Evolutionary conservation across 1,140 invertebrate genomes (phyloP).

Genomic region (Drosophila insularis): DNA sequence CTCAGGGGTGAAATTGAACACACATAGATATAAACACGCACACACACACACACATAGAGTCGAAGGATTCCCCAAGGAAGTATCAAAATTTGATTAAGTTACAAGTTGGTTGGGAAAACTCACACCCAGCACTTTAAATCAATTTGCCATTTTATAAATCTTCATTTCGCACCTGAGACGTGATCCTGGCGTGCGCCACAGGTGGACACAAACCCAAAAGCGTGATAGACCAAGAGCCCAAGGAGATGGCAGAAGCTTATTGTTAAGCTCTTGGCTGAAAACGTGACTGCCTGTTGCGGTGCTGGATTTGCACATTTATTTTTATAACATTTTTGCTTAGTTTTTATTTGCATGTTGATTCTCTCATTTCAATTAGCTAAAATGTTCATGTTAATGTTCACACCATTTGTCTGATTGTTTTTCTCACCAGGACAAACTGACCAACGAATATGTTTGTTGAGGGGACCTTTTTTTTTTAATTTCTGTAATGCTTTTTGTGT

Average conservation of each 20-base stretch:
- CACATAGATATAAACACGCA: slow-evolving; percentile 12
- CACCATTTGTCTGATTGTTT: slow-evolving; percentile 75
- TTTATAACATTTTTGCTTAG: slow-evolving; percentile 45
- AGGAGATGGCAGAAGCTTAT: slow-evolving; percentile 26
- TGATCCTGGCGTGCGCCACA: slow-evolving; percentile 54
- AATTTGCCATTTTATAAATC: slow-evolving; percentile 80
- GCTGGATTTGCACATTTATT: slow-evolving; percentile 61
- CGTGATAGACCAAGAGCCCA: background rate
- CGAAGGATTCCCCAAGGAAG: slow-evolving; percentile 41
- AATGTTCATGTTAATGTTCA: slow-evolving; percentile 57
- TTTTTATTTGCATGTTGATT: slow-evolving; percentile 57
- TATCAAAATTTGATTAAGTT: slow-evolving; percentile 74
- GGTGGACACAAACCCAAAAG: slow-evolving; percentile 47
- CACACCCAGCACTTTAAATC: slow-evolving; percentile 65
- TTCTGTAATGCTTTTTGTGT: slow-evolving; percentile 72
- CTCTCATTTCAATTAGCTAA: slow-evolving; percentile 74
- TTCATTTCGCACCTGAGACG: slow-evolving; percentile 77
- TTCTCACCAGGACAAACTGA: slow-evolving; percentile 24
- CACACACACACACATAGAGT: slow-evolving; percentile 16
- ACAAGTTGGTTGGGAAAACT: slow-evolving; percentile 60
- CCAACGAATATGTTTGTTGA: slow-evolving; percentile 38
- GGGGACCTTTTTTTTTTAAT: slow-evolving; percentile 60
- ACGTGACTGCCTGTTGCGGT: slow-evolving; percentile 56
- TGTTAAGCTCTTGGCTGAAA: slow-evolving; percentile 35
- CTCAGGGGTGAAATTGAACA: slow-evolving; percentile 66